Percentiles rank a stretch among this genome's conserved stretches.
Evolutionary conservation across 2,797 vertebrate species (phyloP).

Genomic region (Acanthornis magna): DNA sequence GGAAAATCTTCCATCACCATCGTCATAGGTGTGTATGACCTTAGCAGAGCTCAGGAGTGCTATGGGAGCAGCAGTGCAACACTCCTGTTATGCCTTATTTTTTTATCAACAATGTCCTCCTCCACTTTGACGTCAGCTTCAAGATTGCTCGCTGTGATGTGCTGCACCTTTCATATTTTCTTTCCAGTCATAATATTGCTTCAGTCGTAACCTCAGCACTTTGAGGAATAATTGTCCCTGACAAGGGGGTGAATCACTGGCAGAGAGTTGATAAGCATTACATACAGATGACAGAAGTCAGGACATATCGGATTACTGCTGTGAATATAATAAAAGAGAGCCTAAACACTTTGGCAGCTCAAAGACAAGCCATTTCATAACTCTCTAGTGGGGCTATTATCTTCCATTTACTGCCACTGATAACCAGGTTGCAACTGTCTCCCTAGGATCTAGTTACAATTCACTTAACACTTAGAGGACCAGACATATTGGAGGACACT

Average conservation of each 20-base stretch:
- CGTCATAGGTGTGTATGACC: neutral
- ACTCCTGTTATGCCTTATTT: neutral
- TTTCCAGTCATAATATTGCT: conserved; percentile 81
- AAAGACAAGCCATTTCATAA: conserved; percentile 89
- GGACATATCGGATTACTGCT: conserved; percentile 99
- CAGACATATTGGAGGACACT: conserved; percentile 59
- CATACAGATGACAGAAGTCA: conserved; percentile 98
- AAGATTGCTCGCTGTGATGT: conserved; percentile 68
- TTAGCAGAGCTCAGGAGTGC: neutral
- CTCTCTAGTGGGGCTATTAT: conserved; percentile 87
- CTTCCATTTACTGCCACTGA: conserved; percentile 89
- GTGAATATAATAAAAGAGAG: conserved; percentile 98
- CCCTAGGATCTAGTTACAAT: conserved; percentile 77
- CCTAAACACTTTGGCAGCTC: conserved; percentile 92
- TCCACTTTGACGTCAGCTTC: conserved; percentile 72
- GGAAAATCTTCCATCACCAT: neutral
- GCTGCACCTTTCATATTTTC: conserved; percentile 74
- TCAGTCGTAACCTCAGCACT: conserved; percentile 85
- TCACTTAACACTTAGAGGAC: conserved; percentile 80
- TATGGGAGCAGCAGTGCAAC: neutral
- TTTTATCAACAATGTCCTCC: conserved; percentile 47
- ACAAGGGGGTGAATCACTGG: conserved; percentile 98
- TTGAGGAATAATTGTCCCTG: conserved; percentile 95
- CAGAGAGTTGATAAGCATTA: conserved; percentile 97
- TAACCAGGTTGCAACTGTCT: conserved; percentile 85